phyloP scores from a whole-genome alignment of 2,797 vertebrate species.

The Spizella passerina region DNA sequence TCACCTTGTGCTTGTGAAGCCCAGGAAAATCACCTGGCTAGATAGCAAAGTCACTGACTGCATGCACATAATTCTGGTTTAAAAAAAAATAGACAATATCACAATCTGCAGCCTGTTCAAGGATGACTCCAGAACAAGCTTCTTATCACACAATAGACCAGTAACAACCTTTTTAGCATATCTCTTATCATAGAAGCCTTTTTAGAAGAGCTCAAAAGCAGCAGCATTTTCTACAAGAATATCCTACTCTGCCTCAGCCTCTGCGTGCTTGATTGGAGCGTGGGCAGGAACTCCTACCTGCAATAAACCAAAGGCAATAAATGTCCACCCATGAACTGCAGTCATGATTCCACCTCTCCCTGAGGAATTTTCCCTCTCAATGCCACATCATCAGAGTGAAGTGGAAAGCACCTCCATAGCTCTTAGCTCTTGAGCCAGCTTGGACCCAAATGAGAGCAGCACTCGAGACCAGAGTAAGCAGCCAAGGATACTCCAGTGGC shows the following conservation, averaged over 20 bases:
- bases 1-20: neutral
- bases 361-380: neutral
- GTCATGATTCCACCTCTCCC: slow-evolving; percentile 1
- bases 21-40: neutral
- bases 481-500: neutral
- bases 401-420: neutral
- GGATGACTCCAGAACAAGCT: neutral
- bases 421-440: neutral
- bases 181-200: neutral
- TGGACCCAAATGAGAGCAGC: neutral
- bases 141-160: neutral
- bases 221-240: neutral
- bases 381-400: neutral
- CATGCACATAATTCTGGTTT: neutral
- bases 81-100: neutral
- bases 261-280: neutral
- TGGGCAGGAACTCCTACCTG: neutral
- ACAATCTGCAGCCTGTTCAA: neutral
- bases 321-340: slow-evolving; percentile 10
- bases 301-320: slow-evolving; percentile 21
- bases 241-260: neutral
- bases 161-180: neutral
- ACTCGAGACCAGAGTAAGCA: neutral
- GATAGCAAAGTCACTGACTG: neutral
- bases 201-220: neutral